Percentiles rank a stretch among this genome's conserved stretches.
These are phyloP conservation scores for Perccottus glenii DNA, from an alignment of 2,113 vertebrate species.

Conservation along the genomic window DNA sequence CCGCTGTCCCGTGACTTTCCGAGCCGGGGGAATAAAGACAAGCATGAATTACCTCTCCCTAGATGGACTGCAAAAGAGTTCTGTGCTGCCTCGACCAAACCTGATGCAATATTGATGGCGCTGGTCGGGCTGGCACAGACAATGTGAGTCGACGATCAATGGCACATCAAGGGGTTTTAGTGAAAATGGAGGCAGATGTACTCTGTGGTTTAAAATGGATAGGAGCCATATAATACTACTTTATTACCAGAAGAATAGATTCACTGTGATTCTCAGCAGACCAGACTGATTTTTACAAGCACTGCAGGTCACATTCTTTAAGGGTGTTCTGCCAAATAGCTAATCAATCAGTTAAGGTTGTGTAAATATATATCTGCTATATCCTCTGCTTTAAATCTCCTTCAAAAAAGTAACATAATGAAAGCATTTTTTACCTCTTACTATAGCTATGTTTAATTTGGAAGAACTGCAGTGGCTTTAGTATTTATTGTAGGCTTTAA, in stretches of 20 bases:
- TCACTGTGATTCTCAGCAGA: background rate
- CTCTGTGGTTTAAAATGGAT: conserved; percentile 27
- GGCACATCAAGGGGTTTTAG: conserved; percentile 54
- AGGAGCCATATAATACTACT: background rate
- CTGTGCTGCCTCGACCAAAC: conserved; percentile 62
- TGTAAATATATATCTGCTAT: too few species aligned
- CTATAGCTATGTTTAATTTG: too few species aligned
- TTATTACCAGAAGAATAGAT: conserved; percentile 10
- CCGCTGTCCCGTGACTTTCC: conserved; percentile 11
- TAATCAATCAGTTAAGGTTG: too few species aligned
- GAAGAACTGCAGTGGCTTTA: too few species aligned
- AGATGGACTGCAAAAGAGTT: conserved; percentile 51
- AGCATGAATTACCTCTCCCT: conserved; percentile 34
- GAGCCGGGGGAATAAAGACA: conserved; percentile 37
- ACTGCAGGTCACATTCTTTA: background rate
- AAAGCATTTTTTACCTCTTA: too few species aligned
- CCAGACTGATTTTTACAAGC: background rate
- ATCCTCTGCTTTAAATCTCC: too few species aligned
- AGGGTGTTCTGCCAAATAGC: background rate
- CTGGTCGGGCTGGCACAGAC: conserved; percentile 49
- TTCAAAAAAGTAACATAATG: too few species aligned
- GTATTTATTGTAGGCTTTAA: too few species aligned
- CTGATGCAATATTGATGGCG: conserved; percentile 74
- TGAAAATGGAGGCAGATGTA: conserved; percentile 22
- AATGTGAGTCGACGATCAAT: conserved; percentile 68